These are phyloP conservation scores for Phaonia tiefii DNA, from an alignment of 2,888 invertebrate species.

Conservation along the genomic window DNA sequence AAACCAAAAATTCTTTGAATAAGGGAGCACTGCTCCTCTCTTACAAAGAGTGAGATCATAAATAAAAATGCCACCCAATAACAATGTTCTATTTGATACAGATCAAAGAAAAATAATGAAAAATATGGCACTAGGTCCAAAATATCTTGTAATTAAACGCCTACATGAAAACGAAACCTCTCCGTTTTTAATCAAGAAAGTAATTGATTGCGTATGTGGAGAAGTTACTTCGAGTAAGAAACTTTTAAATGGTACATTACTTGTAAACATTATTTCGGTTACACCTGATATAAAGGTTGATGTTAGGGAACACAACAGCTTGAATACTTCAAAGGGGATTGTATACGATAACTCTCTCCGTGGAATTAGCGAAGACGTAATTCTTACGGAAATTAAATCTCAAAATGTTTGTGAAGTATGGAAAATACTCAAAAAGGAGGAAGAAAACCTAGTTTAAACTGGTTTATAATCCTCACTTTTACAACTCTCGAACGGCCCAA, in stretches of 20 bases:
- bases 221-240: conserved; percentile 39
- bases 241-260: conserved; percentile 29
- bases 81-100: no score
- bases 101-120: no score
- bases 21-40: no score
- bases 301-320: conserved; percentile 24
- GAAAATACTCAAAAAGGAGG: conserved; percentile 24
- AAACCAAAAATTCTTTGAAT: no score
- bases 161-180: conserved; percentile 28
- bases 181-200: conserved; percentile 39
- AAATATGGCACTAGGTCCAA: no score
- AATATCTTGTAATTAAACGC: no score
- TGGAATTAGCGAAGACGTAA: conserved; percentile 43
- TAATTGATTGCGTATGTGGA: conserved; percentile 20
- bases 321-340: conserved; percentile 42
- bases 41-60: no score
- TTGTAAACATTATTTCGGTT: conserved; percentile 39
- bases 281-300: conserved; percentile 31
- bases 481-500: conserved; percentile 3
- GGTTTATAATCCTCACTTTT: conserved; percentile 43
- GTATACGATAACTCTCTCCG: conserved; percentile 43
- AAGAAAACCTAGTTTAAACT: conserved; percentile 21
- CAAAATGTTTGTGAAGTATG: conserved; percentile 42
- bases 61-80: no score
- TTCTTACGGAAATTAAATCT: conserved; percentile 21